phyloP scores from a whole-genome alignment of 2,888 invertebrate species.

The Phasia obesa region DNA sequence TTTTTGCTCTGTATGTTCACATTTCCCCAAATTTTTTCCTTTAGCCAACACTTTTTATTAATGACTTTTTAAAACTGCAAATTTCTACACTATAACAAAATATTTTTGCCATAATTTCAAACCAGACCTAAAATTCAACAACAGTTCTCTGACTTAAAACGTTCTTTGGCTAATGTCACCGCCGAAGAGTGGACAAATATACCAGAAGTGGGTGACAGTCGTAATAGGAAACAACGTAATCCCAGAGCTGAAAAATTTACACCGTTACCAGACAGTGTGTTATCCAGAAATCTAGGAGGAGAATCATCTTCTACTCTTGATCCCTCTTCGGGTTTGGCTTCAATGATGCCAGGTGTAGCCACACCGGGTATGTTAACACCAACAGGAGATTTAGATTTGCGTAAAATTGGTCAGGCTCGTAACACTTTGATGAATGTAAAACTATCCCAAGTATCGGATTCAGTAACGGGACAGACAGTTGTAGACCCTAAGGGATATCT shows the following conservation, averaged over 20 bases:
- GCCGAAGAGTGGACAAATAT: conserved; percentile 98
- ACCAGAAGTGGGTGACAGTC: conserved; percentile 99
- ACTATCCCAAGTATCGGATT: conserved; percentile 98
- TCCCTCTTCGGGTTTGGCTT: conserved; percentile 92
- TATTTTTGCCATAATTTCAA: background rate
- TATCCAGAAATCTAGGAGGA: conserved; percentile 93
- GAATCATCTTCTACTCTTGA: conserved; percentile 91
- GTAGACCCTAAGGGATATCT: conserved; percentile 99
- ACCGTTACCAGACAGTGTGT: conserved; percentile 97
- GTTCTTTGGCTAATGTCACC: conserved; percentile 90
- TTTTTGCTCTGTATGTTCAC: no score
- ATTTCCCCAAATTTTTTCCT: no score
- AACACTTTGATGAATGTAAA: conserved; percentile 99
- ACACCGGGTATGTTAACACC: conserved; percentile 94
- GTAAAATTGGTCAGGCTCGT: conserved; percentile 99
- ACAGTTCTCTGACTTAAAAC: conserved; percentile 98
- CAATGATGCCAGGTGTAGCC: conserved; percentile 92
- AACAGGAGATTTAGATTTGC: conserved; percentile 95
- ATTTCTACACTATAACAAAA: no score
- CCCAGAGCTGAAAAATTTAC: conserved; percentile 98
- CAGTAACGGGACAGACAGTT: conserved; percentile 99
- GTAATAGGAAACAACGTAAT: conserved; percentile 97
- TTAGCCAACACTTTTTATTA: background rate
- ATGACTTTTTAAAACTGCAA: no score
- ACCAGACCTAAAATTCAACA: conserved; percentile 97